Evolutionary conservation across 2,113 vertebrate species (phyloP).

Genomic region (Cricetomys ansorgei): DNA sequence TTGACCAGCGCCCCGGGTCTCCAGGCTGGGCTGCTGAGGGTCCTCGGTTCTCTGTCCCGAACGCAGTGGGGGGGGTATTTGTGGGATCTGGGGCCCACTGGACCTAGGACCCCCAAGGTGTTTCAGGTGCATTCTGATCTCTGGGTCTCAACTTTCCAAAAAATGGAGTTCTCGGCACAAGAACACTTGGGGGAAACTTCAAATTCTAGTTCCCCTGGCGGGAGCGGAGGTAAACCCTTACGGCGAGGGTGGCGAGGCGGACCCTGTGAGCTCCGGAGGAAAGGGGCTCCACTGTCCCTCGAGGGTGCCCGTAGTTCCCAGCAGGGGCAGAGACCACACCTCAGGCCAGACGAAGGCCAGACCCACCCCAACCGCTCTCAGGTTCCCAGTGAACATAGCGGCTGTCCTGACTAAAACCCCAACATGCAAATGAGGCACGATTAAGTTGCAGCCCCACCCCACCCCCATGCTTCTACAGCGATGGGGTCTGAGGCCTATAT

Average conservation of each 20-base stretch:
- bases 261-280: neutral
- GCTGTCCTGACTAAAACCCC: conserved; percentile 87
- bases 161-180: neutral
- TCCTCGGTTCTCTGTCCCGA: neutral
- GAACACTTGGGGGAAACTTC: neutral
- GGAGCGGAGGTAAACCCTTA: neutral
- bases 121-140: neutral
- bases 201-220: neutral
- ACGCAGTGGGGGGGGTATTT: rapidly evolving
- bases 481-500: conserved; percentile 82
- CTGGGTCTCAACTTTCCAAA: neutral
- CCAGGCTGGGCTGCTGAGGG: neutral
- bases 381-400: conserved; percentile 79
- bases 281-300: no score
- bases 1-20: neutral
- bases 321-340: neutral
- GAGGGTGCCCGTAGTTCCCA: no score
- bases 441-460: conserved; percentile 85
- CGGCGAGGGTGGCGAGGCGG: neutral
- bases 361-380: rapidly evolving
- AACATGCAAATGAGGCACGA: conserved; percentile 89
- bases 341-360: neutral
- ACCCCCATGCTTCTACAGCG: conserved; percentile 79
- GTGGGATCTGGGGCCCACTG: neutral
- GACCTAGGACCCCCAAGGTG: neutral